Percentiles rank a stretch among this genome's conserved stretches.
Evolutionary conservation across 2,113 vertebrate genomes (phyloP).

Genomic region (Leptocoma aspasia): DNA sequence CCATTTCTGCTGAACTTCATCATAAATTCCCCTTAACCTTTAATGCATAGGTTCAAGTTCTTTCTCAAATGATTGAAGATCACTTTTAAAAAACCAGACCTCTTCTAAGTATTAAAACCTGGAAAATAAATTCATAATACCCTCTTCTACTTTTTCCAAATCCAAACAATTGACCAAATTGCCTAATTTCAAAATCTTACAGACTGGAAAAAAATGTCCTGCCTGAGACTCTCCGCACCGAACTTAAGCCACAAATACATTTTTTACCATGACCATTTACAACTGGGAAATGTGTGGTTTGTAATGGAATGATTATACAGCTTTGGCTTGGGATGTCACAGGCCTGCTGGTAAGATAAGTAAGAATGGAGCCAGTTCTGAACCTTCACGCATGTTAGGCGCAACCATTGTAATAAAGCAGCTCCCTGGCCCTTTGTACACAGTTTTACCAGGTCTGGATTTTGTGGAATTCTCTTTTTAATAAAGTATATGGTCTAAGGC

Average conservation of each 20-base stretch:
- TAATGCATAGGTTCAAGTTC: neutral
- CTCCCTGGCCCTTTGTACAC: neutral
- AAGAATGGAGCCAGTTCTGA: neutral
- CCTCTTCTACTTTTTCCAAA: neutral
- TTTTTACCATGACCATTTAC: neutral
- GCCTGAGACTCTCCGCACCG: neutral
- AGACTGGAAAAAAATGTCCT: neutral
- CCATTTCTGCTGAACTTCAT: neutral
- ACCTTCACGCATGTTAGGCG: neutral
- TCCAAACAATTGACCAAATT: neutral
- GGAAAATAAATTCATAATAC: neutral
- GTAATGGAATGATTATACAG: neutral
- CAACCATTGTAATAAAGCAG: neutral
- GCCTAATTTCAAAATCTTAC: neutral
- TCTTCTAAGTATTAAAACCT: neutral
- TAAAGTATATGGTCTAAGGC: conserved; percentile 33
- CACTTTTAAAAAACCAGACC: neutral
- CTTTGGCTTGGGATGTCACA: neutral
- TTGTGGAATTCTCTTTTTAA: conserved; percentile 42
- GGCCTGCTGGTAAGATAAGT: conserved; percentile 7
- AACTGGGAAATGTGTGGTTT: conserved; percentile 9
- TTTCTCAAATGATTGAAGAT: neutral
- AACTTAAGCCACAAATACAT: neutral
- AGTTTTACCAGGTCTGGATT: conserved; percentile 12
- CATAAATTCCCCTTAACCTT: conserved; percentile 12